Conservation (phyloP, 2,888 invertebrate genomes). For the Temnothorax unifasciatus region DNA sequence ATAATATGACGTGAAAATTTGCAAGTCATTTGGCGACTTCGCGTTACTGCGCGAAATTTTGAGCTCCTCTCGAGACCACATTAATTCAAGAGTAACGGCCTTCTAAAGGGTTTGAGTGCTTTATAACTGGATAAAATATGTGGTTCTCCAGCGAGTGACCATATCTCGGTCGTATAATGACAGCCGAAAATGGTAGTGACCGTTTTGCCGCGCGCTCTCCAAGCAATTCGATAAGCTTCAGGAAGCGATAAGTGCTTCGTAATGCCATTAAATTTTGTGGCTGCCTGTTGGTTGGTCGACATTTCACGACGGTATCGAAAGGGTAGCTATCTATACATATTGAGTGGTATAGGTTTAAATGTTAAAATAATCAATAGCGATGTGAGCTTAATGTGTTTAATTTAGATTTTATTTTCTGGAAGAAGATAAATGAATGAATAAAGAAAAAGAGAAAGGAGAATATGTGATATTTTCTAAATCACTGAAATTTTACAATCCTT, state of each 20-base stretch:
- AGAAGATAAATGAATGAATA: background rate
- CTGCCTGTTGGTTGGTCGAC: constrained; percentile 32
- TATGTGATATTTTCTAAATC: background rate
- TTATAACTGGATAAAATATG: constrained; percentile 71
- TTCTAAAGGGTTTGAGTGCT: constrained; percentile 68
- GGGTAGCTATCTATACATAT: constrained; percentile 11
- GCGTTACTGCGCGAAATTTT: constrained; percentile 4
- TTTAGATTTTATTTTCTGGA: background rate
- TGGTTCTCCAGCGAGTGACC: constrained; percentile 52
- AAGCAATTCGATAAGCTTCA: constrained; percentile 54
- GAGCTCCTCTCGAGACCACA: constrained; percentile 9
- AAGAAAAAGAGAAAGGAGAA: background rate
- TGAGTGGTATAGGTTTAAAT: background rate
- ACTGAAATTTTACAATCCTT: background rate
- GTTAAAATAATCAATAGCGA: background rate
- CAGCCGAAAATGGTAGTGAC: constrained; percentile 49
- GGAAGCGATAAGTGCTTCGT: constrained; percentile 61
- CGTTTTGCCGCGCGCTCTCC: constrained; percentile 41
- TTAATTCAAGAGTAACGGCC: constrained; percentile 65
- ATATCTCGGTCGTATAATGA: constrained; percentile 50
- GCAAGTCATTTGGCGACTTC: constrained; percentile 23
- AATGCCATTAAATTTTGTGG: constrained; percentile 68
- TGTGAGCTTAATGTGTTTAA: background rate
- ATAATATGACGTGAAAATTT: constrained; percentile 20
- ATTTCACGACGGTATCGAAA: constrained; percentile 38